These are phyloP conservation scores for Temnothorax nylanderi DNA, from an alignment of 1,140 invertebrate genomes.

Conservation along the genomic window DNA sequence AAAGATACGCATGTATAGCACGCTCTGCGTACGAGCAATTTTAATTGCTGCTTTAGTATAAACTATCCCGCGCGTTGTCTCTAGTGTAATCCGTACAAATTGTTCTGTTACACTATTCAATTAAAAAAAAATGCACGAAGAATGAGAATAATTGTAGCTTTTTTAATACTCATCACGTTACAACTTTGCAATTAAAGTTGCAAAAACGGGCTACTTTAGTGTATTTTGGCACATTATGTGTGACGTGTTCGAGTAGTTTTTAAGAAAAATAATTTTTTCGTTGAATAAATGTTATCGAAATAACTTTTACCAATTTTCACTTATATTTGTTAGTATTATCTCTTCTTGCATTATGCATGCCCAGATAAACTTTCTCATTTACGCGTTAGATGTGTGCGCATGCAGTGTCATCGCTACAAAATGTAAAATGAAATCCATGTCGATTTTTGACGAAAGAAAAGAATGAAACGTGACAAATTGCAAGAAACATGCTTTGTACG, in stretches of 20 bases:
- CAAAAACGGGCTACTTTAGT: too few species aligned
- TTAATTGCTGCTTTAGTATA: background rate
- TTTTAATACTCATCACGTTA: too few species aligned
- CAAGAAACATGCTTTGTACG: background rate
- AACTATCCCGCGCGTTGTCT: too few species aligned
- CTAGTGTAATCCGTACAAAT: background rate
- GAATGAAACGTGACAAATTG: background rate
- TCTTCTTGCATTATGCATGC: constrained; percentile 11
- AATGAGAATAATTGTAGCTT: background rate
- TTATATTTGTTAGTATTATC: background rate
- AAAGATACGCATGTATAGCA: background rate
- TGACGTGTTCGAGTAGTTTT: too few species aligned
- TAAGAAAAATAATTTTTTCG: too few species aligned
- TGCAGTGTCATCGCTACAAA: background rate
- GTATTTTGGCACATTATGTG: too few species aligned
- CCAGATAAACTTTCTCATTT: background rate
- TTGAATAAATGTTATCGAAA: background rate
- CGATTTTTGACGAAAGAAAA: background rate
- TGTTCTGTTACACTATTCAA: background rate
- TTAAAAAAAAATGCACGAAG: background rate
- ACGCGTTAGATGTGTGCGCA: background rate
- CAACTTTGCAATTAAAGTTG: too few species aligned
- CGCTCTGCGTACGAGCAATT: background rate
- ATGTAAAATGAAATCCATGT: background rate
- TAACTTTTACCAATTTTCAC: background rate